Percentiles rank a stretch among this genome's conserved stretches.
Evolutionary conservation across 2,888 invertebrate genomes (phyloP).

Genomic region (Blomia tropicalis): DNA sequence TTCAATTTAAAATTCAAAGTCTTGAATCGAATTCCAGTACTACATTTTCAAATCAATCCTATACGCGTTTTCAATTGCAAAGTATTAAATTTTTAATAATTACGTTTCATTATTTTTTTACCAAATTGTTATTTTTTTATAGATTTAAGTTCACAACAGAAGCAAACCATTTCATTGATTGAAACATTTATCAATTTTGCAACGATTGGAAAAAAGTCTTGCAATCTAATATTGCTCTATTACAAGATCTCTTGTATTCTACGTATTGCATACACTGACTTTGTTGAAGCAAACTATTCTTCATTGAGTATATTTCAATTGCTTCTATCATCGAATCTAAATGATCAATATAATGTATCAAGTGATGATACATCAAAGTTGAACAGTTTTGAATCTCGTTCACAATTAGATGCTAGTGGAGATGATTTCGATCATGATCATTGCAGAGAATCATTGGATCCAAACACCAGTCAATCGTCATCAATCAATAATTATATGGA

Average conservation of each 20-base stretch:
- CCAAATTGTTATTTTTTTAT: neutral
- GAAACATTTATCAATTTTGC: slow-evolving; percentile 14
- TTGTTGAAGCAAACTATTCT: neutral
- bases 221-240: slow-evolving; percentile 19
- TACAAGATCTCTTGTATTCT: slow-evolving; percentile 22
- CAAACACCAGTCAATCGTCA: neutral
- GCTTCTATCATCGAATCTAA: slow-evolving; percentile 2
- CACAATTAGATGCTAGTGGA: neutral
- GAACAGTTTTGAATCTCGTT: neutral
- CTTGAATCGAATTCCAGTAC: neutral
- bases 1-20: slow-evolving; percentile 18
- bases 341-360: neutral
- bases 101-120: slow-evolving; percentile 1
- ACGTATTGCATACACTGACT: neutral
- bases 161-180: slow-evolving; percentile 11
- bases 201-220: slow-evolving; percentile 18
- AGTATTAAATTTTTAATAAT: neutral
- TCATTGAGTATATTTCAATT: neutral
- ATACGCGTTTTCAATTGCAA: neutral
- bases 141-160: slow-evolving; percentile 11
- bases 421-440: neutral
- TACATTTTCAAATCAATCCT: neutral
- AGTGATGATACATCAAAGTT: neutral
- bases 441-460: neutral
- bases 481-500: neutral